Evolutionary conservation across 2,797 vertebrate genomes (phyloP).

Genomic region (Coendou prehensilis): DNA sequence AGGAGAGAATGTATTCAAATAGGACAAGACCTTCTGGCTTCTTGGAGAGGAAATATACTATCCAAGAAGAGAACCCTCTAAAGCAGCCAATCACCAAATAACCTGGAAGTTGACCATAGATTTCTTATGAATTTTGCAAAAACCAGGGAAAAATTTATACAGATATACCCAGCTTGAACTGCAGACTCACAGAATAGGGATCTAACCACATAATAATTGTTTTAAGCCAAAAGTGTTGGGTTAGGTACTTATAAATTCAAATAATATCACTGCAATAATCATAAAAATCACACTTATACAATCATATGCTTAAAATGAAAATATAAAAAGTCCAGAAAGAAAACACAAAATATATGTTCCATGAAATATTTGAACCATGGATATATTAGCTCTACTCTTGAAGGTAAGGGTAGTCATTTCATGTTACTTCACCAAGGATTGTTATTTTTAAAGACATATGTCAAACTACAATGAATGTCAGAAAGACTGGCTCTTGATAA

Average conservation of each 20-base stretch:
- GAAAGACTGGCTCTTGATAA: not conserved
- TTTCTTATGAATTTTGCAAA: not conserved
- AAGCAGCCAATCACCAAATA: not conserved
- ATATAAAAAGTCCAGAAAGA: conserved; percentile 14
- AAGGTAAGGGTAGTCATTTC: conserved; percentile 87
- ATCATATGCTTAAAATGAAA: conserved; percentile 46
- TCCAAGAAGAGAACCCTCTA: not conserved
- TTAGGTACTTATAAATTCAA: not conserved
- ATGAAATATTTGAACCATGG: conserved; percentile 55
- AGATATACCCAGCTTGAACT: not conserved
- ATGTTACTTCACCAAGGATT: conserved; percentile 89
- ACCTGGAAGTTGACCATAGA: not conserved
- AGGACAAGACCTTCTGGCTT: not conserved
- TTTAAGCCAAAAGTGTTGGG: not conserved
- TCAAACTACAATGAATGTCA: not conserved
- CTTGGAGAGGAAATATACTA: not conserved
- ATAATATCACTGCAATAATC: not conserved
- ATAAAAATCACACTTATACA: conserved; percentile 8
- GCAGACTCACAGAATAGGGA: not conserved
- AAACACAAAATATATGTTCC: not conserved
- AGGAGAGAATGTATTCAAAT: not conserved
- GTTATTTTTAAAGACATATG: conserved; percentile 88
- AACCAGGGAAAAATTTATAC: not conserved
- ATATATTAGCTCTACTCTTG: conserved; percentile 71
- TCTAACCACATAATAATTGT: not conserved